Conservation (phyloP, 2,113 vertebrate genomes). For the Colaptes auratus region DNA sequence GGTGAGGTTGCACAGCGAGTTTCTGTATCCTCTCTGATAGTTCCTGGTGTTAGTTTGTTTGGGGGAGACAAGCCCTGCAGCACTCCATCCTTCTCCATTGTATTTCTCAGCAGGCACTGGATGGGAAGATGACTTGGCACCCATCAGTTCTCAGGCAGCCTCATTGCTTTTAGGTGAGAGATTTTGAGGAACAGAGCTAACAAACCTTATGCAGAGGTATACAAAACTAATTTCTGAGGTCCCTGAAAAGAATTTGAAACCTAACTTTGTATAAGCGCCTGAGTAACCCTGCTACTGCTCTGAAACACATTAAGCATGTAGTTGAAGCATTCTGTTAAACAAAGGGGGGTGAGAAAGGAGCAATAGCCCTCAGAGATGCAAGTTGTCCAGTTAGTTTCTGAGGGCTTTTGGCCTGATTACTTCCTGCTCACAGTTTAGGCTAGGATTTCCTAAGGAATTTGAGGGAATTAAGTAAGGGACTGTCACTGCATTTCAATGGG, state of each 20-base stretch:
- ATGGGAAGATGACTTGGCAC: background rate
- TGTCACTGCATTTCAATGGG: background rate
- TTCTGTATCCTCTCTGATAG: background rate
- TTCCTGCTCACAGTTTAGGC: background rate
- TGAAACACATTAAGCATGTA: background rate
- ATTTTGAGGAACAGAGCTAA: background rate
- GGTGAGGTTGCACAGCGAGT: background rate
- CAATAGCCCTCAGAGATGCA: background rate
- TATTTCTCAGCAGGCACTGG: background rate
- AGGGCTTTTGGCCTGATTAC: background rate
- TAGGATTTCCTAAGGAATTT: constrained; percentile 1
- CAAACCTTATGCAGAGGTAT: background rate
- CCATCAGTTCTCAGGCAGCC: background rate
- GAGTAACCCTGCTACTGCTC: background rate
- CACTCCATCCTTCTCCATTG: rapidly evolving
- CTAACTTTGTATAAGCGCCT: background rate
- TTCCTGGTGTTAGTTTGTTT: background rate
- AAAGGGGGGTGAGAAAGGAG: background rate
- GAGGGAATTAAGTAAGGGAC: background rate
- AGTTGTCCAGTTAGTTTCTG: background rate
- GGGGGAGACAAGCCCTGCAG: background rate
- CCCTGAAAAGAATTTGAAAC: background rate
- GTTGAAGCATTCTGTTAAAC: background rate
- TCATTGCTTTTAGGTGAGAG: background rate
- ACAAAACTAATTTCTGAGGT: background rate